Conservation (phyloP, 2,888 invertebrate genomes). For the Clunio marinus region DNA sequence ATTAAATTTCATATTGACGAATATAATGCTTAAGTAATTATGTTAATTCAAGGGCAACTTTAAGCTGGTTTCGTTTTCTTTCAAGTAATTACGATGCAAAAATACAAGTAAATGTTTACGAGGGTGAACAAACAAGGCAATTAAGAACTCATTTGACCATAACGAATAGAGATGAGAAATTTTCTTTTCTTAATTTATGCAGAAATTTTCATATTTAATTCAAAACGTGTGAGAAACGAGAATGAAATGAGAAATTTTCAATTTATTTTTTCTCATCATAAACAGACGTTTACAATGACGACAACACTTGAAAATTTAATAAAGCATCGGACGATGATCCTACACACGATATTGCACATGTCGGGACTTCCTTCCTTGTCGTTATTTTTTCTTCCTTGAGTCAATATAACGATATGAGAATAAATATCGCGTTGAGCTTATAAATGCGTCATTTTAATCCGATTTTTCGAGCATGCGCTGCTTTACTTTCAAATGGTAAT, state of each 20-base stretch:
- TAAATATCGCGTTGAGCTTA: background rate
- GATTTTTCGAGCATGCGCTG: background rate
- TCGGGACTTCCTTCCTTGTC: too few species aligned
- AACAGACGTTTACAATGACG: too few species aligned
- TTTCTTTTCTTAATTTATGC: conserved; percentile 13
- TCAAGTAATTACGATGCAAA: too few species aligned
- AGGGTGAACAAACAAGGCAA: background rate
- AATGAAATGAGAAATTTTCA: background rate
- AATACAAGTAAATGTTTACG: too few species aligned
- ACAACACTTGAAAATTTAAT: background rate
- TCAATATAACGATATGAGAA: background rate
- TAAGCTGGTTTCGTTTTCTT: too few species aligned
- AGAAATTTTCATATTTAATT: conserved; percentile 1
- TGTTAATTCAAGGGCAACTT: conserved; percentile 23
- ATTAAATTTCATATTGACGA: conserved; percentile 12
- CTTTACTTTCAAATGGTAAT: conserved; percentile 15
- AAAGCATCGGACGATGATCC: background rate
- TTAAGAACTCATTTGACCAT: background rate
- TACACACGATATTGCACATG: background rate
- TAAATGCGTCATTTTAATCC: conserved; percentile 10
- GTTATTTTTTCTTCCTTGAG: background rate
- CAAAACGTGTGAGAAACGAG: background rate
- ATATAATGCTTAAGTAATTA: too few species aligned
- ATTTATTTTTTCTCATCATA: too few species aligned
- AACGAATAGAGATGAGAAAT: conserved; percentile 2